These are phyloP conservation scores for Phengaris alcon DNA, from an alignment of 2,888 invertebrate species.

Conservation along the genomic window DNA sequence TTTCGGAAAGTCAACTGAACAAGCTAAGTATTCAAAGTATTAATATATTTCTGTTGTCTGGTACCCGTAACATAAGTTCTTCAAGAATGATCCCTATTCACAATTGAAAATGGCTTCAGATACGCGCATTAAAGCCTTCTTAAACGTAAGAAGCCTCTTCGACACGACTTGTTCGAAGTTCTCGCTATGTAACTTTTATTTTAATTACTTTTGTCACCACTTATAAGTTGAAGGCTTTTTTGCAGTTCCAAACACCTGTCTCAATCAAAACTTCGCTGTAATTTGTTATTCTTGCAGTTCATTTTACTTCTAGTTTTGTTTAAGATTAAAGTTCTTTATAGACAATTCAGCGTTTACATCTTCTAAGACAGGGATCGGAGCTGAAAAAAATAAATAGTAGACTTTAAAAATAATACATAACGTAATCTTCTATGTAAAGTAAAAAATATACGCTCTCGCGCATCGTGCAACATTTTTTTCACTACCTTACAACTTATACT, in stretches of 20 bases:
- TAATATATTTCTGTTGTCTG: too few species aligned
- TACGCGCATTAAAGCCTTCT: background rate
- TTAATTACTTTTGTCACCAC: slow-evolving; percentile 24
- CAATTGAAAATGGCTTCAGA: background rate
- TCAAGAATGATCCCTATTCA: background rate
- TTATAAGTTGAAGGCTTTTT: slow-evolving; percentile 23
- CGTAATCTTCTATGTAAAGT: too few species aligned
- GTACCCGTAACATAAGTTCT: too few species aligned
- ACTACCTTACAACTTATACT: too few species aligned
- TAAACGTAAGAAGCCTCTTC: background rate
- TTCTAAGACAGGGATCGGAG: too few species aligned
- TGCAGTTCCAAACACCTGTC: slow-evolving; percentile 2
- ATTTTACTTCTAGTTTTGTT: background rate
- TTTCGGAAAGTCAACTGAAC: too few species aligned
- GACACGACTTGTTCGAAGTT: slow-evolving; percentile 9
- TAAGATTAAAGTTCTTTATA: background rate
- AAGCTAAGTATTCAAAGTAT: too few species aligned
- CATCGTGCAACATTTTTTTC: too few species aligned
- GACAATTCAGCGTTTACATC: background rate
- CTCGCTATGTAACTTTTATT: background rate
- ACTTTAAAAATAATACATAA: too few species aligned
- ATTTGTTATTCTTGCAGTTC: slow-evolving; percentile 10
- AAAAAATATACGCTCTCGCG: too few species aligned
- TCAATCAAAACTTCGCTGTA: slow-evolving; percentile 3
- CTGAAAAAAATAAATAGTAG: too few species aligned